Percentiles rank a stretch among this genome's conserved stretches.
Evolutionary conservation across 2,888 invertebrate species (phyloP).

Genomic region (Polyommatus iphigenia): DNA sequence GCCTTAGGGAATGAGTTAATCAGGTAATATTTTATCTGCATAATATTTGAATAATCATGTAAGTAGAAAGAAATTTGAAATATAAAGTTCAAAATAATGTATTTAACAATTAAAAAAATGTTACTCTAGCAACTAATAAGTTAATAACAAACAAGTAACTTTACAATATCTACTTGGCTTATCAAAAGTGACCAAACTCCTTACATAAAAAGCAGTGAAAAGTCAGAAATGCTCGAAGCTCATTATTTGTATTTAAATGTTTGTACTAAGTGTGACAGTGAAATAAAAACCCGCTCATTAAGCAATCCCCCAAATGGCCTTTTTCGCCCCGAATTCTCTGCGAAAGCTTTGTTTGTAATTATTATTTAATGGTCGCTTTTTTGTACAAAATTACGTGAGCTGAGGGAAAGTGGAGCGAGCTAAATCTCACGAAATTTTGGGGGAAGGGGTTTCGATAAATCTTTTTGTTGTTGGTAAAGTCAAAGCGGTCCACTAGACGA

Average conservation of each 20-base stretch:
- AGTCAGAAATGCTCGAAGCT: neutral
- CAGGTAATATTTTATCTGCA: no score
- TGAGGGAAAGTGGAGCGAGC: neutral
- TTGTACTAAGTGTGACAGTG: slow-evolving; percentile 23
- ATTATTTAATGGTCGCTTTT: slow-evolving; percentile 28
- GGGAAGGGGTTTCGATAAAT: neutral
- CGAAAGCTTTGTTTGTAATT: slow-evolving; percentile 27
- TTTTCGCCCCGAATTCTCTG: slow-evolving; percentile 20
- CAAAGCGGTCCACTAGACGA: no score
- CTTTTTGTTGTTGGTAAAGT: neutral
- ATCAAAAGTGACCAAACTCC: no score
- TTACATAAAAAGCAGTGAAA: neutral
- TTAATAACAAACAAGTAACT: no score
- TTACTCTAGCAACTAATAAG: no score
- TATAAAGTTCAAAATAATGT: no score
- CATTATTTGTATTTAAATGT: slow-evolving; percentile 15
- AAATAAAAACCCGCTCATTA: slow-evolving; percentile 29
- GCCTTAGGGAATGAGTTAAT: no score
- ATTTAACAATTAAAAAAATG: no score
- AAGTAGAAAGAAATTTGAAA: no score
- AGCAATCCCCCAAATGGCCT: slow-evolving; percentile 22
- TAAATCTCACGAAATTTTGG: neutral
- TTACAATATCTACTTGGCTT: no score
- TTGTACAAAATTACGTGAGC: slow-evolving; percentile 9
- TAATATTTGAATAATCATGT: no score